Percentiles rank a stretch among this genome's conserved stretches.
phyloP scores from a whole-genome alignment of 2,888 invertebrate genomes.

The Vannuccia rotundouncinata region DNA sequence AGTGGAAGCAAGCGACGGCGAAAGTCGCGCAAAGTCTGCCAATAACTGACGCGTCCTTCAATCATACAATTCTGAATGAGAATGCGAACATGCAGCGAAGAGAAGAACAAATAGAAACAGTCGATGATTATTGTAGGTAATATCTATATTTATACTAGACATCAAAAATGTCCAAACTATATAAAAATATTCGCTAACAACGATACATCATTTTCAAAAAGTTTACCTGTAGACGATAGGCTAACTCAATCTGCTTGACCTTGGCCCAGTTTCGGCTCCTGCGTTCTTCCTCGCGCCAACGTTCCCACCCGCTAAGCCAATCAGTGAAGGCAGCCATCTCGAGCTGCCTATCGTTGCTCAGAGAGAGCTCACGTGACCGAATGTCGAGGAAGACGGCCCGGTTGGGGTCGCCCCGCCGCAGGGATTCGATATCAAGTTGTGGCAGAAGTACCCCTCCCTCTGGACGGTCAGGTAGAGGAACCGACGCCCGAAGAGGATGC shows the following conservation, averaged over 20 bases:
- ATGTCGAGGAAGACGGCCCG: constrained; percentile 16
- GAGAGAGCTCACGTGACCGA: neutral
- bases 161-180: too few relatives aligned
- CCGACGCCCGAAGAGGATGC: neutral
- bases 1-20: neutral
- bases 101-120: too few relatives aligned
- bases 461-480: neutral
- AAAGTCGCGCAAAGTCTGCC: neutral
- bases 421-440: neutral
- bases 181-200: too few relatives aligned
- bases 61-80: neutral
- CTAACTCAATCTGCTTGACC: neutral
- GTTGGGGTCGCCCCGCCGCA: constrained; percentile 7
- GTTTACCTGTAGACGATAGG: neutral
- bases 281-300: neutral
- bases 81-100: too few relatives aligned
- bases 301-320: neutral
- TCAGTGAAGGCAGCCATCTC: neutral
- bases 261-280: neutral
- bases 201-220: too few relatives aligned
- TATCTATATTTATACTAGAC: too few relatives aligned
- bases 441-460: neutral
- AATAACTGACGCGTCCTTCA: neutral
- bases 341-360: neutral
- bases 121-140: too few relatives aligned